Evolutionary conservation across 2,888 invertebrate genomes (phyloP).

Genomic region (Drosophila stalkeri): DNA sequence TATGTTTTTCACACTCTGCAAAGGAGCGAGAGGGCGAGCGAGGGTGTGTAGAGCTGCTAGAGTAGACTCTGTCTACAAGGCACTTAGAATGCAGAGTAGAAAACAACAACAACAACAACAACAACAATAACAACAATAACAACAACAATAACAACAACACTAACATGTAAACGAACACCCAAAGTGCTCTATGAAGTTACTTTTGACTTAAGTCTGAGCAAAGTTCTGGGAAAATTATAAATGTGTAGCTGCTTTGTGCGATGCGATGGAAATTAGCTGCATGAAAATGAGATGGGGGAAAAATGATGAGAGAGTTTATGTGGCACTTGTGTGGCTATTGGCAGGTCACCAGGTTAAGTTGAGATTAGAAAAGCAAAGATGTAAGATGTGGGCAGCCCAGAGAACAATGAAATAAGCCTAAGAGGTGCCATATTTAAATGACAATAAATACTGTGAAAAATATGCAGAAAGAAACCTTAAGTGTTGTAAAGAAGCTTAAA

Average conservation of each 20-base stretch:
- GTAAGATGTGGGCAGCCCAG: neutral
- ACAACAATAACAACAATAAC: neutral
- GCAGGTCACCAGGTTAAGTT: constrained; percentile 69
- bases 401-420: neutral
- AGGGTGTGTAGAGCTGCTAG: neutral
- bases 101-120: constrained; percentile 15
- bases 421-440: neutral
- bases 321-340: constrained; percentile 48
- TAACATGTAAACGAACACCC: constrained; percentile 71
- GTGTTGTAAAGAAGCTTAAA: neutral
- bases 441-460: neutral
- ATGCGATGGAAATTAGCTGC: constrained; percentile 26
- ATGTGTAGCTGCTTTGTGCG: constrained; percentile 34
- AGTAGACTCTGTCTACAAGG: constrained; percentile 14
- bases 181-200: constrained; percentile 72
- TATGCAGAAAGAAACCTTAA: neutral
- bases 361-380: constrained; percentile 39
- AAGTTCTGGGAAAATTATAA: constrained; percentile 27
- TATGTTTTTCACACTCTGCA: constrained; percentile 75
- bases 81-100: constrained; percentile 50
- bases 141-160: constrained; percentile 18
- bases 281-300: constrained; percentile 32
- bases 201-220: constrained; percentile 42
- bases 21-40: neutral
- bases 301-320: constrained; percentile 9